Evolutionary conservation across 2,797 vertebrate genomes (phyloP).

Genomic region (Ctenopoma multispine): DNA sequence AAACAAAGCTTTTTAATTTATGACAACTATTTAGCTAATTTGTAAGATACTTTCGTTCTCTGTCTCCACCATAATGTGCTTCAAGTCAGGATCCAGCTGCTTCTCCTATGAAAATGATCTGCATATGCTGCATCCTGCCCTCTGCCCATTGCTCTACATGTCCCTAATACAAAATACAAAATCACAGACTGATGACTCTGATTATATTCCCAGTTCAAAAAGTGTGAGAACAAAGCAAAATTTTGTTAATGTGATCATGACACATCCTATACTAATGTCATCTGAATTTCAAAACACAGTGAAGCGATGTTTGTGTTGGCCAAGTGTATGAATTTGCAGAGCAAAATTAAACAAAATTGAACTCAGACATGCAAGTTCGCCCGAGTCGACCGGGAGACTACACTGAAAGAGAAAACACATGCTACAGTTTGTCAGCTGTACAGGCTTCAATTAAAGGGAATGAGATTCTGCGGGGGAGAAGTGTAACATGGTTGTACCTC

Average conservation of each 20-base stretch:
- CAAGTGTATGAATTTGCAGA: background rate
- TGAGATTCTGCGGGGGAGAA: background rate
- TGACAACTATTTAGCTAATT: too few relatives aligned
- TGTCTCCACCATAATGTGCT: too few relatives aligned
- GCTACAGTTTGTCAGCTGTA: background rate
- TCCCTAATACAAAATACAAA: too few relatives aligned
- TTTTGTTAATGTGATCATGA: conserved; percentile 7
- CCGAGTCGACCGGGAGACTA: conserved; percentile 3
- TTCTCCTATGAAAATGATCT: too few relatives aligned
- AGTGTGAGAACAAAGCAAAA: conserved; percentile 11
- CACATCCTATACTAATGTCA: conserved; percentile 30
- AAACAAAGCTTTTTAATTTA: too few relatives aligned
- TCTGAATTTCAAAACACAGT: conserved; percentile 23
- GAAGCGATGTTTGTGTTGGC: conserved; percentile 48
- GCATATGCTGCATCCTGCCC: too few relatives aligned
- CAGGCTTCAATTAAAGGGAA: background rate
- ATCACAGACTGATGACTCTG: too few relatives aligned
- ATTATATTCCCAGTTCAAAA: background rate
- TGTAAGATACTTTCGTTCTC: too few relatives aligned
- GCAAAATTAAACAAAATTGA: conserved; percentile 33
- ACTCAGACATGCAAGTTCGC: conserved; percentile 9
- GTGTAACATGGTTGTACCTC: background rate
- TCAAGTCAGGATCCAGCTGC: too few relatives aligned
- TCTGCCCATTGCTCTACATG: too few relatives aligned
- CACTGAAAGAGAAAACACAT: conserved; percentile 27